phyloP scores from a whole-genome alignment of 2,797 vertebrate species.

The Discoglossus pictus region DNA sequence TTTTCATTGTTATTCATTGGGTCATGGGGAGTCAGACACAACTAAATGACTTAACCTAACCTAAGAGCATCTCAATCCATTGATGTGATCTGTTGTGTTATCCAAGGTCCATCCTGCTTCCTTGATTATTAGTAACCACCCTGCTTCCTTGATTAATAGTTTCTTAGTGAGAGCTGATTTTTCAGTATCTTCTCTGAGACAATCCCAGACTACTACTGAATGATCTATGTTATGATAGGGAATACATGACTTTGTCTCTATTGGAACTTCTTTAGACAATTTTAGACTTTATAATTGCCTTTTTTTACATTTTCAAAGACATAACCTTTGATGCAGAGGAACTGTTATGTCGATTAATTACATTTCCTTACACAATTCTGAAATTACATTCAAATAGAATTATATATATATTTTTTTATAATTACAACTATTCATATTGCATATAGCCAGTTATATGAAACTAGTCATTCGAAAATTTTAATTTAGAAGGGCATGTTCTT shows the following conservation, averaged over 20 bases:
- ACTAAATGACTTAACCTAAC: too few relatives aligned
- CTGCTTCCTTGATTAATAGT: too few relatives aligned
- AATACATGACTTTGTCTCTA: slow-evolving; percentile 26
- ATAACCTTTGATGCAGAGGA: slow-evolving; percentile 24
- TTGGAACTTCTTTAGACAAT: slow-evolving; percentile 22
- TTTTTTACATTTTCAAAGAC: slow-evolving; percentile 5
- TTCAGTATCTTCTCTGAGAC: slow-evolving; percentile 21
- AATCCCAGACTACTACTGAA: slow-evolving; percentile 10
- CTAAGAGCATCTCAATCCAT: too few relatives aligned
- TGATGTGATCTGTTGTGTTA: too few relatives aligned
- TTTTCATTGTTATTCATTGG: too few relatives aligned
- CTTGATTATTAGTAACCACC: too few relatives aligned
- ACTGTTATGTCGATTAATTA: slow-evolving; percentile 12
- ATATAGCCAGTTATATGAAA: slow-evolving; percentile 5
- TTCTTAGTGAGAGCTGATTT: too few relatives aligned
- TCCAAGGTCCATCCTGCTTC: too few relatives aligned
- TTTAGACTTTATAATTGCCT: slow-evolving; percentile 30
- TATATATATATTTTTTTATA: slow-evolving; percentile 31
- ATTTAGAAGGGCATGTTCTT: too few relatives aligned
- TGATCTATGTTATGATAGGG: slow-evolving; percentile 21
- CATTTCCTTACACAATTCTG: slow-evolving; percentile 8
- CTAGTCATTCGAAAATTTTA: too few relatives aligned
- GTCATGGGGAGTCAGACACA: too few relatives aligned
- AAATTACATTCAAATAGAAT: slow-evolving; percentile 34
- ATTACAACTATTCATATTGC: slow-evolving; percentile 23